A percentile compares a stretch with the other conserved stretches of the same genome.
Evolutionary conservation across 1,140 invertebrate genomes (phyloP).

Genomic region (Macrostomum lignano): DNA sequence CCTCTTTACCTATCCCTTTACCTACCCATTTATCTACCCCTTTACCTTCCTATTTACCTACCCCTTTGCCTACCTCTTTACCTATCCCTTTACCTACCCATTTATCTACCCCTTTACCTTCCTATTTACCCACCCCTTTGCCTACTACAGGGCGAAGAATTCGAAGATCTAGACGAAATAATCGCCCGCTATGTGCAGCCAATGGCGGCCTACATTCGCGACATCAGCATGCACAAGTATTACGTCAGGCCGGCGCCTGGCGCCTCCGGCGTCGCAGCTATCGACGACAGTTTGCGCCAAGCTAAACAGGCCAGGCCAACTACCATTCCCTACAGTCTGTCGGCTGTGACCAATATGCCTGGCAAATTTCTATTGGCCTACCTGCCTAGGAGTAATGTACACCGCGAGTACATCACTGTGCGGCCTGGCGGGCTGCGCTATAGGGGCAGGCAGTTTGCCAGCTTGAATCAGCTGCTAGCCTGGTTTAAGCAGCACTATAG

Average conservation of each 20-base stretch:
- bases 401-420: constrained; percentile 58
- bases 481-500: constrained; percentile 96
- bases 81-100: too few species aligned
- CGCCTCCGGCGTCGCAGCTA: neutral
- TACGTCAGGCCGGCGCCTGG: constrained; percentile 29
- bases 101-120: too few species aligned
- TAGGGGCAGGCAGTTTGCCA: constrained; percentile 54
- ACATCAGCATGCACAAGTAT: constrained; percentile 67
- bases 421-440: constrained; percentile 70
- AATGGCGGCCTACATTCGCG: constrained; percentile 65
- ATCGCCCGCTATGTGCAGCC: constrained; percentile 76
- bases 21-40: too few species aligned
- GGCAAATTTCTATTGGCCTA: constrained; percentile 83
- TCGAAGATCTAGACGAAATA: constrained; percentile 96
- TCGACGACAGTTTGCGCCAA: constrained; percentile 9
- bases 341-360: constrained; percentile 39
- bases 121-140: too few species aligned
- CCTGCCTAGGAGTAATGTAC: constrained; percentile 46
- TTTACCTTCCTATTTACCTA: too few species aligned
- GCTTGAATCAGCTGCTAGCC: constrained; percentile 47
- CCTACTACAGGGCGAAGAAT: constrained; percentile 45
- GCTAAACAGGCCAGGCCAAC: constrained; percentile 18
- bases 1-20: too few species aligned
- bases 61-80: too few species aligned
- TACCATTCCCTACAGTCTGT: constrained; percentile 29